Base-by-base conservation (phyloP, 2,113 vertebrate genomes). In the Echinops telfairi region DNA sequence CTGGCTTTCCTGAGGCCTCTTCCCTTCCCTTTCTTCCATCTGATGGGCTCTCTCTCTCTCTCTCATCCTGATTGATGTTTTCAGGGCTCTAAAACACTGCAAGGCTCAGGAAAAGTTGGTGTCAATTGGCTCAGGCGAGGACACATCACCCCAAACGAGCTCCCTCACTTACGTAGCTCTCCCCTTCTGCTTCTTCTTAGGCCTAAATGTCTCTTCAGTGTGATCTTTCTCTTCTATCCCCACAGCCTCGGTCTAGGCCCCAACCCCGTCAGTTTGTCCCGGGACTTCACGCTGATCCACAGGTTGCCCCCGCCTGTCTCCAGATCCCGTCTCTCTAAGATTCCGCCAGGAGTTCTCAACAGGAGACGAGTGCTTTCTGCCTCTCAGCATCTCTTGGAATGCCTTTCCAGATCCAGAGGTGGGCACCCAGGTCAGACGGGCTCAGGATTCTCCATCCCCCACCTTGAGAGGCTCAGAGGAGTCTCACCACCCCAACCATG, bases 1-100 rank as follows among this genome's bases (percentile, higher is more conserved):
- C 40, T n/a, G 25, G 31, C 57, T 75, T 75, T 33, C 73, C 80
- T 0, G 4, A 92, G 68, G 89, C 11, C 89, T 58, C 57, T 68
- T 62, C 76, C 31, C 15, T 83, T 95, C 92, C 90, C 6, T 3
- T 58, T 87, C 38, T 40, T 94, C 36, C 73, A 58, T 93, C 78
- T 68, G 40, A 0, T 77, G 3, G 31, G 71, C 91, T 82, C 79
- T 73, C 17, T 2, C 75, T 73, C 14, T 2, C 19, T 4, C 36
- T 9, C 36, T 17, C 47, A 12, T 14, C 47, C 12, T 53, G 5
- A 53, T 43, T 86, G 38, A 1, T 57, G 27, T 8, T 19, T 86
- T 83, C 64, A 8, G 22, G 9, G 58, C 23, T 43, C 66, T 25
- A 36, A 5, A 77, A 6, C 23, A n/a, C 62, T 29, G 5, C 40